These are phyloP conservation scores for Enoplosus armatus DNA, from an alignment of 2,797 vertebrate species.

Conservation along the genomic window DNA sequence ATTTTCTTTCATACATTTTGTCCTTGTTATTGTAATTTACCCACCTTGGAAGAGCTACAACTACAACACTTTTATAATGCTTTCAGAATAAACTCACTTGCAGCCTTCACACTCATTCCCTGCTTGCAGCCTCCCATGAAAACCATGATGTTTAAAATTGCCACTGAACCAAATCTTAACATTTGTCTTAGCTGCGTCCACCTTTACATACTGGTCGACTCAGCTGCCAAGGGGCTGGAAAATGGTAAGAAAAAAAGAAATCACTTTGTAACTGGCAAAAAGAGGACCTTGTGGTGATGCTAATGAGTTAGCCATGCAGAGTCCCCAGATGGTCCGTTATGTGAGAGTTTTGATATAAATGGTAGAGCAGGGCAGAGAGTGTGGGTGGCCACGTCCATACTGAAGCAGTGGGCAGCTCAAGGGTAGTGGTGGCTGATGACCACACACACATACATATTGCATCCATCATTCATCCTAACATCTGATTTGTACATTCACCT, in stretches of 20 bases:
- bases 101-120: neutral
- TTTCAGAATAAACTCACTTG: neutral
- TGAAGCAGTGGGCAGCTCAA: constrained; percentile 46
- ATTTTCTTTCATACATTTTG: neutral
- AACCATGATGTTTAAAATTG: constrained; percentile 64
- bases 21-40: constrained; percentile 1
- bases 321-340: constrained; percentile 53
- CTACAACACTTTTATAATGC: constrained; percentile 4
- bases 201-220: constrained; percentile 45
- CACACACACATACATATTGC: constrained; percentile 22
- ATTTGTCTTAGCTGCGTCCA: constrained; percentile 60
- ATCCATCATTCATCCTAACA: neutral
- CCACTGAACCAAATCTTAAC: constrained; percentile 65
- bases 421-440: constrained; percentile 37
- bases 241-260: constrained; percentile 16
- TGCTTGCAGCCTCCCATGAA: constrained; percentile 33
- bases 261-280: constrained; percentile 40
- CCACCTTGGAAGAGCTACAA: neutral
- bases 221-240: constrained; percentile 53
- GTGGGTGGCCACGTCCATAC: constrained; percentile 60
- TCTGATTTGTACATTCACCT: neutral
- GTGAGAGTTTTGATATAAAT: constrained; percentile 57
- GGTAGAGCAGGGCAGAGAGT: constrained; percentile 34
- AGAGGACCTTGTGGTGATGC: constrained; percentile 50
- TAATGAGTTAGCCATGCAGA: constrained; percentile 57